Base-by-base conservation (phyloP, 2,888 invertebrate genomes). In the Aricia artaxerxes region DNA sequence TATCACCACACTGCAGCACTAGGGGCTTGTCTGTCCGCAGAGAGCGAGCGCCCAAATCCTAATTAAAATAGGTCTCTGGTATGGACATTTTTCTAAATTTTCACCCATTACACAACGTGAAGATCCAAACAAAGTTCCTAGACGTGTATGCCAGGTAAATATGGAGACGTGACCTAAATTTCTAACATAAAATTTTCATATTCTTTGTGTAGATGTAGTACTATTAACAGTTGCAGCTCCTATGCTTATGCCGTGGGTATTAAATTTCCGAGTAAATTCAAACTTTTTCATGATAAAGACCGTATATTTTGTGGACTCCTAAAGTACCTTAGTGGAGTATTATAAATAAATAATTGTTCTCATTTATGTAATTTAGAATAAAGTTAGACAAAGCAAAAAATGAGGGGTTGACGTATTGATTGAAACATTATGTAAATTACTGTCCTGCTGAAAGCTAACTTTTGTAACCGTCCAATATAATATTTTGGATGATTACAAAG, bases 131-230 rank as follows among this genome's bases (percentile, higher is more conserved):
- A 38, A 35, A 69, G 38, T 35, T 31, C 31, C 64, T 61, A 64
- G 61, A 64, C 31, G 35, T 69, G 35, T 13, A 31, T 69, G 69
- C 69, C 35, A 69, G 69, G 35, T 69, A 69, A 35, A 69, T 38
- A 69, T 69, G 69, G 13, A 69, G 69, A 38, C 35, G 35, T 69
- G 69, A 69, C 69, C 69, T 69, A 69, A 13, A 69, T 69, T 69
- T 69, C 11, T 38, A 69, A 69, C 69, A 38, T 16, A 69, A 38
- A 69, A 16, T 69, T 69, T 69, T 38, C 69, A 69, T 69, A 69
- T 16, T 69, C 35, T 69, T 64, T 69, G 69, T 69, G 35, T 31
- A 64, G 64, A 64, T 64, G 64, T 69, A 35, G 1, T 4, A 69
- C 35, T 69, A 13, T 35, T 35, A 64, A 24, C 24, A 24, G 24